These are phyloP conservation scores for Sebastes kiyomatsui DNA, from an alignment of 2,797 vertebrate genomes.

Conservation along the genomic window DNA sequence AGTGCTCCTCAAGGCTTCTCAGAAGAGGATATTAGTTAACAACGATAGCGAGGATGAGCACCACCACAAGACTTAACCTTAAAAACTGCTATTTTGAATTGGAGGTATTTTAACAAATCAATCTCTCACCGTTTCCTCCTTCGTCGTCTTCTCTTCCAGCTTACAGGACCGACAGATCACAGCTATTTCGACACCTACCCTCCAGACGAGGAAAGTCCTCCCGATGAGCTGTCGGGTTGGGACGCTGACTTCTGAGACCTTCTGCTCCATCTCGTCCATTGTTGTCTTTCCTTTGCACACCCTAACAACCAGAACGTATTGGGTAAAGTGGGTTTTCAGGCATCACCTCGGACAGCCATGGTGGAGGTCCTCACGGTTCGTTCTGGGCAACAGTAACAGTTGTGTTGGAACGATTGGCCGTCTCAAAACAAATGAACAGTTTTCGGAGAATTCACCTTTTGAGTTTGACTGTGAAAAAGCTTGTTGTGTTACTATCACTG, in stretches of 20 bases:
- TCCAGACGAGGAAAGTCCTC: conserved; percentile 89
- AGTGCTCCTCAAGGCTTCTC: neutral
- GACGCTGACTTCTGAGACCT: conserved; percentile 91
- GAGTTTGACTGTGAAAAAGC: neutral
- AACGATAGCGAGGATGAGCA: neutral
- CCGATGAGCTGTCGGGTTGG: conserved; percentile 95
- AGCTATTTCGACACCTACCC: conserved; percentile 94
- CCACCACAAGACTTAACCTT: neutral
- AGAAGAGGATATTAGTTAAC: too few relatives aligned
- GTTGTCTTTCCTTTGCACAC: neutral
- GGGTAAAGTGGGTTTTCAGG: neutral
- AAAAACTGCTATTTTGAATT: neutral
- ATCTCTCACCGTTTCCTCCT: neutral
- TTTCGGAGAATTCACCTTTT: neutral
- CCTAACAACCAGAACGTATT: neutral
- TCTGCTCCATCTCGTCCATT: neutral
- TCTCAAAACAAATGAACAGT: neutral
- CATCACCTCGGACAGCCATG: neutral
- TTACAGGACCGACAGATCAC: conserved; percentile 90
- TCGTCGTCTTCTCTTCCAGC: conserved; percentile 64
- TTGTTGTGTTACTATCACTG: neutral
- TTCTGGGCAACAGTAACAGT: neutral
- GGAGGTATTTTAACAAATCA: neutral
- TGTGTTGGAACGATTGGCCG: neutral
- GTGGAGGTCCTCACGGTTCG: neutral